Evolutionary conservation across 2,113 vertebrate genomes (phyloP), one percentile per base, ranked within the genome.

Genomic region (Ariopsis seemanni): DNA sequence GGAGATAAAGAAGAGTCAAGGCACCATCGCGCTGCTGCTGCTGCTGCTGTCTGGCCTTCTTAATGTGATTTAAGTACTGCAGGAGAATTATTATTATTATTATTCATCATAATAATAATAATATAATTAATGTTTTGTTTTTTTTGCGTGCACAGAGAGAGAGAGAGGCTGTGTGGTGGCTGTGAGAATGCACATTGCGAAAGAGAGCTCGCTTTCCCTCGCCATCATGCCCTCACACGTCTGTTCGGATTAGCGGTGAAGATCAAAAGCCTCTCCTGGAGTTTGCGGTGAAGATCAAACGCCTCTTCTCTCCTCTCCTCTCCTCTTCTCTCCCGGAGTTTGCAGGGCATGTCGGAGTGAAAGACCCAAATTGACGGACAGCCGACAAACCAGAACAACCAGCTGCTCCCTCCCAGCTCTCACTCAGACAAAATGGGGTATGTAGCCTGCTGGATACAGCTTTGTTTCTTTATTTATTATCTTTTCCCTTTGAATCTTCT

Each of bases 371-470:
- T 4, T 42, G 22, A 25, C 84, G 90, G 86, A 91, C 91, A 83
- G 77, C 88, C 90, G 27, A 77, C 69, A 63, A 30, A 85, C 83
- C 89, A 88, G 90, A 63, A 71, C 89, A 84, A 69, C 89, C 85
- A 89, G 89, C 60, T 86, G 92, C 86, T 83, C 74, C 69, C 86
- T 83, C 74, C 69, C 89, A 89, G 89, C 91, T 79, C 82, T 74
- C 52, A 57, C 89, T 82, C 89, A 88, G 87, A 90, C 92, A 90
- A 93, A 88, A 96, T 96, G 95, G 95, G 95, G 95, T 96, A 94
- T 11, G 95, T 94, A 88, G 52, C 7, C 7, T 11, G 10, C 50
- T 8, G 7, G 52, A 78, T 55, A 14, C 50, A n/a, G 42, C 22
- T 55, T 9, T 79, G 0, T 77, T 11, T 77, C 1, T 42, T 4